These are phyloP conservation scores for Onychomys arenicola DNA, from an alignment of 2,797 vertebrate species.

Conservation along the genomic window DNA sequence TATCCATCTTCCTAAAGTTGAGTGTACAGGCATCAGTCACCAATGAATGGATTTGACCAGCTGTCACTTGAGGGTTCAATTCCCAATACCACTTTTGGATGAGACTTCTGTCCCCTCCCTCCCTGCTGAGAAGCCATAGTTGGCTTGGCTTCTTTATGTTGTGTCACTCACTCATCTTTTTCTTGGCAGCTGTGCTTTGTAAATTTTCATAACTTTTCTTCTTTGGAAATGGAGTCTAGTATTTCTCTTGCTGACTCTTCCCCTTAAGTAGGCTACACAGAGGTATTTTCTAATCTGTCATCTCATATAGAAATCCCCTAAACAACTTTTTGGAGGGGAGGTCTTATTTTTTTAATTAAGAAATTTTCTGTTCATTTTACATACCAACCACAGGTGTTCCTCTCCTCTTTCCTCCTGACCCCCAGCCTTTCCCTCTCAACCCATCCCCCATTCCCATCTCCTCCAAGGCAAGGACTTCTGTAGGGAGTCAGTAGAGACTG, in stretches of 20 bases:
- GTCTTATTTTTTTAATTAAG: no score
- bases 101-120: background rate
- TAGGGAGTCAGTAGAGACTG: no score
- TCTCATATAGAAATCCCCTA: background rate
- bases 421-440: no score
- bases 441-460: no score
- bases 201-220: background rate
- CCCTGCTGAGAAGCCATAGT: background rate
- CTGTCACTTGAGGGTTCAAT: background rate
- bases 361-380: no score
- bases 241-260: background rate
- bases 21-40: background rate
- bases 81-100: background rate
- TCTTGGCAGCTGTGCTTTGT: background rate
- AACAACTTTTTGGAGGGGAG: background rate
- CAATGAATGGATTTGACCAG: background rate
- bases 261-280: background rate
- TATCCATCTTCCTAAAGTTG: background rate
- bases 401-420: no score
- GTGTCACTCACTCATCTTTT: background rate
- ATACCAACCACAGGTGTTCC: no score
- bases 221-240: background rate
- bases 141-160: background rate
- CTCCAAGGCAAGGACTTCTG: no score
- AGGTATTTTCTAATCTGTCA: background rate